Evolutionary conservation across 2,113 vertebrate genomes (phyloP).

Genomic region (Lycocorax pyrrhopterus): DNA sequence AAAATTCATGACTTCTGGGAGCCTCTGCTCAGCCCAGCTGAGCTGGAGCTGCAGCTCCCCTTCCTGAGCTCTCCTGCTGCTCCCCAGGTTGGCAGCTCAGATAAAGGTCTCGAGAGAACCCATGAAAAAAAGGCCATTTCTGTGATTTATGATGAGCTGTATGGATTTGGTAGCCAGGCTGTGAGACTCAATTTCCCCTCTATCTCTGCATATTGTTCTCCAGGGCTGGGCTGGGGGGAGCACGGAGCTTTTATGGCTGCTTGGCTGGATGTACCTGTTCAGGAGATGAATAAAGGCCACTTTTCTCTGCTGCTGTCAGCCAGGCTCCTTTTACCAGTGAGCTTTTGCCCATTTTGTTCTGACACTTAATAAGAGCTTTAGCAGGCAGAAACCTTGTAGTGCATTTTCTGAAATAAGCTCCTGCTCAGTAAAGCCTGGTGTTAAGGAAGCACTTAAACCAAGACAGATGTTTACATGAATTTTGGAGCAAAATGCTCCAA

Average conservation of each 20-base stretch:
- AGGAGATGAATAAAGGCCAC: slow-evolving; percentile 9
- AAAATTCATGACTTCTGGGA: not conserved
- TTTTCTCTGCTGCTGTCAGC: not conserved
- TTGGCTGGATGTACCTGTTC: not conserved
- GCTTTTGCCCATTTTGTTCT: not conserved
- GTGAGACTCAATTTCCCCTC: not conserved
- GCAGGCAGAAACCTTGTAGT: not conserved
- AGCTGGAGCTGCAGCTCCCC: not conserved
- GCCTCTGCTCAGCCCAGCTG: not conserved
- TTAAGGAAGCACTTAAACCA: not conserved
- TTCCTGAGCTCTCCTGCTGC: rapidly evolving
- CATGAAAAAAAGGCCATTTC: not conserved
- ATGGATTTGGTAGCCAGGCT: not conserved
- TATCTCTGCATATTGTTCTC: not conserved
- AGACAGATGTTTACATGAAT: not conserved
- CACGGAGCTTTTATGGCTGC: not conserved
- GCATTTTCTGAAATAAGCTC: not conserved
- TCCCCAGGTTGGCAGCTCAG: not conserved
- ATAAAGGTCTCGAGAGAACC: not conserved
- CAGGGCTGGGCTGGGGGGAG: not conserved
- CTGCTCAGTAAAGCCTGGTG: not conserved
- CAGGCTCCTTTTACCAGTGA: not conserved
- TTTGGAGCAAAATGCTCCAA: not conserved
- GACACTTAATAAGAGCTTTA: not conserved
- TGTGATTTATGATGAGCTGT: not conserved